phyloP scores from a whole-genome alignment of 1,140 invertebrate species.

The Goniozus legneri region DNA sequence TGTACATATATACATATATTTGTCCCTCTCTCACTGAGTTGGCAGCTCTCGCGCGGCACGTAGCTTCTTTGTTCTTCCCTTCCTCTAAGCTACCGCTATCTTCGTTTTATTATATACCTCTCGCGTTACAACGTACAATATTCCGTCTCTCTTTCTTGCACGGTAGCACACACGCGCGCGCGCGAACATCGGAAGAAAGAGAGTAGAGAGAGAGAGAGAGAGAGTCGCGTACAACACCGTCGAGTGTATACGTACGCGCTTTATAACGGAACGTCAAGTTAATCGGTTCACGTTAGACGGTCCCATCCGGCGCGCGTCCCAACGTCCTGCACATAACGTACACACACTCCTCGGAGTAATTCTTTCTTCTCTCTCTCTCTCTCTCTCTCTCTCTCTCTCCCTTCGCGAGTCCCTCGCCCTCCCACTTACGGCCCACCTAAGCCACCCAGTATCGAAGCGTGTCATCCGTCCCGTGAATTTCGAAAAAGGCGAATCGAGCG shows the following conservation, averaged over 20 bases:
- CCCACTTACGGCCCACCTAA: too few relatives aligned
- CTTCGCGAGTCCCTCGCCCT: too few relatives aligned
- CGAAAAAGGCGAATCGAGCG: too few relatives aligned
- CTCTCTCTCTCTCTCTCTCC: too few relatives aligned
- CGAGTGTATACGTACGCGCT: neutral
- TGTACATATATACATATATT: too few relatives aligned
- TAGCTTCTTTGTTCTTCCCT: constrained; percentile 34
- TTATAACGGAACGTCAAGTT: constrained; percentile 18
- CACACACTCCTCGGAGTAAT: neutral
- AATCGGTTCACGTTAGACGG: constrained; percentile 21
- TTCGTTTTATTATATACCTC: neutral
- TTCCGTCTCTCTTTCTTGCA: neutral
- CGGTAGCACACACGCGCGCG: neutral
- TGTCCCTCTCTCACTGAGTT: constrained; percentile 13
- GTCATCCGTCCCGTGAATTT: neutral
- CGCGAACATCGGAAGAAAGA: too few relatives aligned
- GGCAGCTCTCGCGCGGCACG: constrained; percentile 16
- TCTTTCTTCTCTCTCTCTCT: too few relatives aligned
- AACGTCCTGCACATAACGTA: constrained; percentile 9
- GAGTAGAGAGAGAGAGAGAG: too few relatives aligned
- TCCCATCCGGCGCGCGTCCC: too few relatives aligned
- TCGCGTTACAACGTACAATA: neutral
- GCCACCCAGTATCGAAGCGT: neutral
- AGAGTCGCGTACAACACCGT: neutral
- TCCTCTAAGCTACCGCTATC: constrained; percentile 11